Base-by-base conservation (phyloP, 2,888 invertebrate species). In the Bembecia ichneumoniformis region DNA sequence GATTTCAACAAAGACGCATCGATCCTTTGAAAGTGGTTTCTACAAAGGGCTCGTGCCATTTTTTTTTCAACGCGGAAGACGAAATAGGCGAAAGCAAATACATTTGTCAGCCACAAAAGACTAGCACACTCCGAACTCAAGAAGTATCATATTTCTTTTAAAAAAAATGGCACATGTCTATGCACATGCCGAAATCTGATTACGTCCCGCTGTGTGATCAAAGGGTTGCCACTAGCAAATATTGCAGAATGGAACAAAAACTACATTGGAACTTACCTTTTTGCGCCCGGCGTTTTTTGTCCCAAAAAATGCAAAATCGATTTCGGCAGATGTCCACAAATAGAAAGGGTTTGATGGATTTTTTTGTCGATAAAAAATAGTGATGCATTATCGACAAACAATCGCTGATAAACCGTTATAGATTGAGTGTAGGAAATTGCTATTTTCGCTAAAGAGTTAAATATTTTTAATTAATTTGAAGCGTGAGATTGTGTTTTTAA, bases 131-230 rank as follows among this genome's bases (percentile, higher is more conserved):
- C 77, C 78, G 71, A 51, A 58, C 74, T 79, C 78, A 80, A 84
- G 83, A 75, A 74, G 71, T 77, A 80, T 87, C 83, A 67, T 61
- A 74, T 87, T 84, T 81, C 86, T 81, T 77, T 35, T 60, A 70
- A 74, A 72, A 76, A 74, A 71, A 60, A 78, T 69, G 80, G 78
- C 86, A 84, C 84, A 87, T 87, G 86, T 75, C 82, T 84, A 87
- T 79, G 78, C 86, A 84, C 84, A 87, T 87, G 86, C 76, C 82
- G 84, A 87, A 86, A 86, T 86, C 83, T 82, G 84, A 87, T 87
- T 84, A 83, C 78, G 60, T 60, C 49, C 59, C 68, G 64, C 74
- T 71, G 66, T 82, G 83, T 77, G 76, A 77, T 80, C 71, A 84
- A 87, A 86, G 83, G 87, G 87, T 84, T 87, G 78, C 74, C 71